Percentiles rank a stretch among this genome's conserved stretches.
phyloP scores from a whole-genome alignment of 2,113 vertebrate genomes.

The Sapayoa aenigma region DNA sequence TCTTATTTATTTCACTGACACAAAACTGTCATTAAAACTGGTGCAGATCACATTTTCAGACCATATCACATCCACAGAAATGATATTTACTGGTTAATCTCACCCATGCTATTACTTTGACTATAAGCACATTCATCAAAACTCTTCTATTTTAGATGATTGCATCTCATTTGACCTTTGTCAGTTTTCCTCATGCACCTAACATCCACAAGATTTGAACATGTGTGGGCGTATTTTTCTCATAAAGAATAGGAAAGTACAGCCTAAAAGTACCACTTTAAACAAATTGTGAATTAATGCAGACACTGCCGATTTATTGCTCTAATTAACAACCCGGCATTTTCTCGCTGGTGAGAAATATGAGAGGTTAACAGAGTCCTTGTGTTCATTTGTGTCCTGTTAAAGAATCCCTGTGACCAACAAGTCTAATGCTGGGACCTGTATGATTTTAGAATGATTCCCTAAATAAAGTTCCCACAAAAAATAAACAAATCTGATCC shows the following conservation, averaged over 20 bases:
- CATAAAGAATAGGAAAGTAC: background rate
- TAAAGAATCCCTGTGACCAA: background rate
- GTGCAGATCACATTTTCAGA: constrained; percentile 30
- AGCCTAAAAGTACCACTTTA: background rate
- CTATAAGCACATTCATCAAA: background rate
- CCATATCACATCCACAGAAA: constrained; percentile 10
- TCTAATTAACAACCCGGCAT: background rate
- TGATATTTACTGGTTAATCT: constrained; percentile 26
- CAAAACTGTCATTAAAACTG: background rate
- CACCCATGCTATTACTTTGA: background rate
- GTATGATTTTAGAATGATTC: background rate
- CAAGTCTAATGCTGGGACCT: background rate
- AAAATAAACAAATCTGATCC: background rate
- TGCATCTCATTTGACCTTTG: background rate
- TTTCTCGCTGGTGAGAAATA: background rate
- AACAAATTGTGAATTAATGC: background rate
- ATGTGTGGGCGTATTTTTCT: background rate
- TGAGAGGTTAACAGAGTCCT: background rate
- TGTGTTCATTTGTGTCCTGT: background rate
- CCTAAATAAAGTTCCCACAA: background rate
- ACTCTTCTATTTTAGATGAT: background rate
- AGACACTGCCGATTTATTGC: background rate
- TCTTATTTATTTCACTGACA: background rate
- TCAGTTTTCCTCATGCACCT: background rate
- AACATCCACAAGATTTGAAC: background rate